These are phyloP conservation scores for Elephantulus edwardii DNA, from an alignment of 2,113 vertebrate species.

Conservation along the genomic window DNA sequence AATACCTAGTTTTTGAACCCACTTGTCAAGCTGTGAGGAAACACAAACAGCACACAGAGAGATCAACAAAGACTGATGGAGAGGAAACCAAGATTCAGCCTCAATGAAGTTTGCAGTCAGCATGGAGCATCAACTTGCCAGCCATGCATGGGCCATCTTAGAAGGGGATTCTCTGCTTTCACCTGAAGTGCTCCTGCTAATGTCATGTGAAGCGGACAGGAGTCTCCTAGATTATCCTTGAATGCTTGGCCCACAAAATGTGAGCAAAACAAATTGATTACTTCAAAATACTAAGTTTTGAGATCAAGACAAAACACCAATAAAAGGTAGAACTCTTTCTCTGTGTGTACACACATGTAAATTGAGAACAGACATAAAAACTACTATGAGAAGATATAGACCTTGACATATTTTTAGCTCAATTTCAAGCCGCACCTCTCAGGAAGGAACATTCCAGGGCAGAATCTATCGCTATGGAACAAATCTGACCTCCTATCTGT, in stretches of 20 bases:
- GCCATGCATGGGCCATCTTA: not conserved
- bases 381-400: not conserved
- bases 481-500: not conserved
- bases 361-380: not conserved
- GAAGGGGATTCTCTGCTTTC: not conserved
- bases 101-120: not conserved
- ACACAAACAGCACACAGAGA: not conserved
- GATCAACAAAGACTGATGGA: not conserved
- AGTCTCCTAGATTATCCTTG: not conserved
- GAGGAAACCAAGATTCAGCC: not conserved
- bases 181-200: not conserved
- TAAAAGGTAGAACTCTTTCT: not conserved
- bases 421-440: not conserved
- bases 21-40: not conserved
- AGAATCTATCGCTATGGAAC: not conserved
- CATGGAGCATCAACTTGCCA: not conserved
- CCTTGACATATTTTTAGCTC: constrained; percentile 29
- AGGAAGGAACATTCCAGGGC: not conserved
- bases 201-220: not conserved
- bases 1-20: not conserved
- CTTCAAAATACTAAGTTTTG: not conserved
- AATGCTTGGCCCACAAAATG: not conserved
- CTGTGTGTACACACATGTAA: not conserved
- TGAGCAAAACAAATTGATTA: not conserved
- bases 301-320: not conserved